Base-by-base conservation (phyloP, 2,888 invertebrate species). In the Gasteruption jaculator region DNA sequence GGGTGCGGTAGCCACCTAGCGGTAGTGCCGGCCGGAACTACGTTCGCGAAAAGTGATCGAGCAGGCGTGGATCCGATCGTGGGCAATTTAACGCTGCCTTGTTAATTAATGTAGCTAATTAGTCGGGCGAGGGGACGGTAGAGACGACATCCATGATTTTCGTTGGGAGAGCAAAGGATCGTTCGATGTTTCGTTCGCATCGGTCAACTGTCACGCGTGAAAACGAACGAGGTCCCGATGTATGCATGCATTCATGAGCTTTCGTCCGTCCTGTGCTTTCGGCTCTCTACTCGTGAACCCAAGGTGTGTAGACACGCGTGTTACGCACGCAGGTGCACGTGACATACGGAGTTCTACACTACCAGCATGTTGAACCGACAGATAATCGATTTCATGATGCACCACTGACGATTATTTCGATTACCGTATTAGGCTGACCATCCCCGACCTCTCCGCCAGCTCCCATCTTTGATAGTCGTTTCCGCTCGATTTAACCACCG, bases 41-140 rank as follows among this genome's bases (percentile, higher is more conserved):
- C n/a, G n/a, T n/a, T n/a, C n/a, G n/a, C n/a, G n/a, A n/a, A 34
- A 53, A 46, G 40, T 42, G 40, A 27, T 19, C 32, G 31, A 49
- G 38, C 49, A 46, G 45, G 33, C 19, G 34, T 10, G 26, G 21
- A 25, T 30, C 16, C 40, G 50, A 47, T 43, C 47, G 45, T 45
- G 30, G 38, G 32, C 19, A 21, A 30, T 38, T 18, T 45, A 44
- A 50, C 49, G 53, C 46, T 38, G 54, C 43, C 55, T 49, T 58
- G 60, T 61, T 61, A 62, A 61, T 62, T 60, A 61, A 60, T 56
- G 57, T 54, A 53, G 49, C 55, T 58, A 60, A 62, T 62, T 62
- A 62, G 57, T 51, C 56, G 52, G 46, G 53, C 51, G 55, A 59
- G 55, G 49, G 50, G 44, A 44, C 37, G 43, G 22, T 43, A 34